Evolutionary conservation across 2,113 vertebrate species (phyloP), one percentile per base, ranked within the genome.

Genomic region (Pomatorhinus ruficollis): DNA sequence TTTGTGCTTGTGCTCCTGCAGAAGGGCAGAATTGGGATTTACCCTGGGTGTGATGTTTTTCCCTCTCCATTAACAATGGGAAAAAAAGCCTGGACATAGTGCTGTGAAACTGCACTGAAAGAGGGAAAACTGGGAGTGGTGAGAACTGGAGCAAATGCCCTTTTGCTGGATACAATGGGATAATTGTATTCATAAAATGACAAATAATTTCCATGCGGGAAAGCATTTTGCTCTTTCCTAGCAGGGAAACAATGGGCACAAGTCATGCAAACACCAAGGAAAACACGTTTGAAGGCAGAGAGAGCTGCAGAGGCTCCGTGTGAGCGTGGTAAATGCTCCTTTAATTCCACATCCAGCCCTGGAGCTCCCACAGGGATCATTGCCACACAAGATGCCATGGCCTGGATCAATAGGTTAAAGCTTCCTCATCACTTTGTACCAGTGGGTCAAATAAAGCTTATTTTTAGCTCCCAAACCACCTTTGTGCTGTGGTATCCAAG

Each of bases 41-140:
- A 39, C 22, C 21, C 16, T 3, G 7, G 0, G 4, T 2, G 1
- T 44, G 28, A 24, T 3, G 12, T 25, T 69, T 37, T 60, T 35
- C 28, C 37, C 49, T 60, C 45, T 4, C 7, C 1, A 6, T 53
- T 31, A 53, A 47, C 1, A 22, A 54, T 56, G 71, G 71, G 5
- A 23, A 53, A 83, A 7, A 11, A 31, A 66, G 24, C 27, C 4
- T 4, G 24, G 39, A 28, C 28, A 1, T 0, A 14, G 12, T 6
- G 22, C 54, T 59, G n/a, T 24, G 74, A 54, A 59, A 63, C 9
- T 11, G 35, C 53, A 3, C 27, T 8, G 37, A 16, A 5, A 50
- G 74, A 45, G 53, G 45, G 19, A 60, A 23, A 72, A 61, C 13
- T 1, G 23, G 31, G 68, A 74, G n/a, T 15, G 27, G 21, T 5